phyloP scores from a whole-genome alignment of 2,113 vertebrate species.

The Gnathonemus longibarbis region DNA sequence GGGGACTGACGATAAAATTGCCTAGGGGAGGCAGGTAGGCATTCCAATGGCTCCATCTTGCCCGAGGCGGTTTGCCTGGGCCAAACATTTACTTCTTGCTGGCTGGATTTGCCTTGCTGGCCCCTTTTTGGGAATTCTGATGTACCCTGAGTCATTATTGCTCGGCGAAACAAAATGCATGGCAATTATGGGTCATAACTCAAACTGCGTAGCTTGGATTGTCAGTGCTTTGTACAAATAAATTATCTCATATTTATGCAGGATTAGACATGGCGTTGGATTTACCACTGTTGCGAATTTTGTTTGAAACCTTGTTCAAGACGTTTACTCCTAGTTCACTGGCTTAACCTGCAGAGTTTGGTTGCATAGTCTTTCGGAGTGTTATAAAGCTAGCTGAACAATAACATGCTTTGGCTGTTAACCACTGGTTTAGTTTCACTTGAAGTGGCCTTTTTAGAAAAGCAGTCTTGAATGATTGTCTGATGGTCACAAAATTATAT shows the following conservation, averaged over 20 bases:
- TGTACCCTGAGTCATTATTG: background rate
- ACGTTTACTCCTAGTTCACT: background rate
- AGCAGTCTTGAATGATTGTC: background rate
- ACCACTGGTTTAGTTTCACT: background rate
- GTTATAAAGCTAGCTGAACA: background rate
- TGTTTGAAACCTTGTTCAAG: background rate
- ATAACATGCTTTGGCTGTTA: background rate
- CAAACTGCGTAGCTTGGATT: background rate
- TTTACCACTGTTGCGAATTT: background rate
- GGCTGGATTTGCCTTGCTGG: background rate
- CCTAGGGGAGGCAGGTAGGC: background rate
- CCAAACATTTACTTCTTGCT: background rate
- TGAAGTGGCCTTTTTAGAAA: background rate
- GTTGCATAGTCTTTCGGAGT: background rate
- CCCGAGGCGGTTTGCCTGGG: background rate
- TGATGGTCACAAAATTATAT: background rate
- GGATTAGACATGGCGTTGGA: background rate
- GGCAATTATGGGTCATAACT: background rate
- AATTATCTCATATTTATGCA: background rate
- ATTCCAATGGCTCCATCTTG: background rate
- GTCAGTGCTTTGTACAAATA: background rate
- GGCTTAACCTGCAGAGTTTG: background rate
- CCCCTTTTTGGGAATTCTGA: background rate
- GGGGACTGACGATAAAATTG: background rate
- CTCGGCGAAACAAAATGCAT: background rate